Base-by-base conservation (phyloP, 30 jellyfish, hydroid and myxozoan species). In the Chironex yamaguchii region DNA sequence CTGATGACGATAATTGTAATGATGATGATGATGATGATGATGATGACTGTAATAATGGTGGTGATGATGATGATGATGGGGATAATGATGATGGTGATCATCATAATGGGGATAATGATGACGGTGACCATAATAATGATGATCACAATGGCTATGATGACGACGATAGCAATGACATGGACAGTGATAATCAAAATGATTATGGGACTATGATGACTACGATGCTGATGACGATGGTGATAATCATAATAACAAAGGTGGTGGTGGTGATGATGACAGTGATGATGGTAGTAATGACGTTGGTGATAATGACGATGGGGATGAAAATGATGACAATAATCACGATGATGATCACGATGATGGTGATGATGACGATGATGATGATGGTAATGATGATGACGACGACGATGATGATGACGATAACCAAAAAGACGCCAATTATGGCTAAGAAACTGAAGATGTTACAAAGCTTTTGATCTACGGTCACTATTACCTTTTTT, bases 11-110 rank as follows among this genome's bases (percentile, higher is more conserved):
- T n/a, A n/a, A n/a, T n/a, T n/a, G n/a, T n/a, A n/a, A n/a, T n/a
- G n/a, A n/a, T n/a, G n/a, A n/a, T n/a, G n/a, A n/a, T n/a, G n/a
- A n/a, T n/a, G n/a, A n/a, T n/a, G n/a, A n/a, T n/a, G n/a, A n/a
- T 13, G 97, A 94, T 2, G 82, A 81, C 49, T 94, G 74, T 32
- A 94, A 90, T 34, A 87, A 76, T 66, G 84, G 94, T 12, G 97
- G 82, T 51, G 97, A 81, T 24, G 94, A 90, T 53, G 82, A 71
- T 82, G 97, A 90, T 76, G 97, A 79, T 49, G 97, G 82, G 82
- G 82, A 81, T 94, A 91, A 90, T 72, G 94, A 87, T 6, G 86
- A 70, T 32, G 94, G 86, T 1, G 36, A 26, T 64, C 92, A 86
- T 71, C 91, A 76, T 49, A 81, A 49, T 24, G 51, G 42, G 22